Base-by-base conservation (phyloP, 2,797 vertebrate species). In the Peromyscus attwateri region DNA sequence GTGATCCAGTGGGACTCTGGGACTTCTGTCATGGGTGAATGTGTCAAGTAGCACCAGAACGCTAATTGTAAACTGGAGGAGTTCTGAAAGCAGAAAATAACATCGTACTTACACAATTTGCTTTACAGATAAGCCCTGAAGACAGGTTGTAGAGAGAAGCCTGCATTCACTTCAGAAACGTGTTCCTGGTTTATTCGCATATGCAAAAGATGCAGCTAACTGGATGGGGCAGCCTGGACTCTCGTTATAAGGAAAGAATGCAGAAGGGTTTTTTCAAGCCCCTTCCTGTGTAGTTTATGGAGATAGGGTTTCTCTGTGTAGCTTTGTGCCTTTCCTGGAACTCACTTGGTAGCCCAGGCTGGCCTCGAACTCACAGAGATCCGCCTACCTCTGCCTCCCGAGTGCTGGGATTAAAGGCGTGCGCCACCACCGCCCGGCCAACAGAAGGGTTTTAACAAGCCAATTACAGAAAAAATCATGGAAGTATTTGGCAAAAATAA, bases 1-100 rank as follows among this genome's bases (percentile, higher is more conserved):
- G 49, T 68, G 66, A 83, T 64, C 81, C 57, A 66, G n/a, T 89
- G 91, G 0, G 0, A 16, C 68, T 49, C 64, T 64, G 4, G 62
- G 31, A 37, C 49, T 62, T 73, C 96, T 84, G 93, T 94, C 52
- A 62, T 81, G 85, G 52, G 6, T 55, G 7, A 40, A 88, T 97
- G 95, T 87, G 49, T 91, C 95, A 95, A 91, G 62, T 25, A 92
- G 37, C n/a, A 83, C 9, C n/a, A 87, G 95, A 97, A 62, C 1
- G 2, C n/a, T 66, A 93, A 64, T 94, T 95, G 87, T 95, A 89
- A 95, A 96, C 52, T 75, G 57, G n/a, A 97, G 97, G 79, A 81
- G 23, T 19, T 52, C 89, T 90, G 84, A 96, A 96, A 97, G 46
- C 79, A 93, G 94, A 43, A 91, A 89, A 55, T 49, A 76, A 37